Conservation (phyloP, 64 coral and sea anemone genomes). For the Orbicella faveolata region DNA sequence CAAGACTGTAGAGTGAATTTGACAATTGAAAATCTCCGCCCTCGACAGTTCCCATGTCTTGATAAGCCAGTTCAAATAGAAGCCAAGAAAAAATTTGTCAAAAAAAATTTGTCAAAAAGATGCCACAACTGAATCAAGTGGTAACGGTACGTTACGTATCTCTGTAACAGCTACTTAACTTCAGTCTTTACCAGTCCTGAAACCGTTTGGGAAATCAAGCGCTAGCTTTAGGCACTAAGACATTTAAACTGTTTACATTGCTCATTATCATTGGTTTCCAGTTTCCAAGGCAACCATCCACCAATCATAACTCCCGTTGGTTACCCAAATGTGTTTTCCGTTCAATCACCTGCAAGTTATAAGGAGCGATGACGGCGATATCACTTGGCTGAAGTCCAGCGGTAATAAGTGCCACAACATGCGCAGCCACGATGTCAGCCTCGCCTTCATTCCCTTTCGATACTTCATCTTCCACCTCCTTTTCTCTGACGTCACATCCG, state of each 20-base stretch:
- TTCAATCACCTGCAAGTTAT: slow-evolving; percentile 87
- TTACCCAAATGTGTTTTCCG: background rate
- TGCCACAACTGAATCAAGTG: too few species aligned
- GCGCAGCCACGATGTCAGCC: slow-evolving; percentile 91
- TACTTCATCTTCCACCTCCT: slow-evolving; percentile 72
- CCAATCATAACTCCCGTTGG: background rate
- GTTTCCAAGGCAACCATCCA: background rate
- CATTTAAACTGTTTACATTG: background rate
- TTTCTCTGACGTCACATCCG: slow-evolving; percentile 91
- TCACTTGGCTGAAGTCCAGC: slow-evolving; percentile 77
- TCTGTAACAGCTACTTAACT: too few species aligned
- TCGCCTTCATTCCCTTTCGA: slow-evolving; percentile 98
- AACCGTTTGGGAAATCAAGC: too few species aligned
- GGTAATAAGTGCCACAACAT: slow-evolving; percentile 72
- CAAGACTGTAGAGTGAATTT: too few species aligned
- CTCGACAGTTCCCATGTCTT: too few species aligned
- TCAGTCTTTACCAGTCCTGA: background rate
- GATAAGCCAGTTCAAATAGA: too few species aligned
- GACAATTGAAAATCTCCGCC: too few species aligned
- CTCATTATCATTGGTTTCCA: background rate
- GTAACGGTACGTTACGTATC: too few species aligned
- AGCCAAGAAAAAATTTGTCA: too few species aligned
- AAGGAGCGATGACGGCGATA: slow-evolving; percentile 96
- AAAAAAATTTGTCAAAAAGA: too few species aligned
- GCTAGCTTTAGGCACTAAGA: too few species aligned